Evolutionary conservation across 2,888 invertebrate species (phyloP), one percentile per base, ranked within the genome.

Genomic region (Glaucopsyche alexis): DNA sequence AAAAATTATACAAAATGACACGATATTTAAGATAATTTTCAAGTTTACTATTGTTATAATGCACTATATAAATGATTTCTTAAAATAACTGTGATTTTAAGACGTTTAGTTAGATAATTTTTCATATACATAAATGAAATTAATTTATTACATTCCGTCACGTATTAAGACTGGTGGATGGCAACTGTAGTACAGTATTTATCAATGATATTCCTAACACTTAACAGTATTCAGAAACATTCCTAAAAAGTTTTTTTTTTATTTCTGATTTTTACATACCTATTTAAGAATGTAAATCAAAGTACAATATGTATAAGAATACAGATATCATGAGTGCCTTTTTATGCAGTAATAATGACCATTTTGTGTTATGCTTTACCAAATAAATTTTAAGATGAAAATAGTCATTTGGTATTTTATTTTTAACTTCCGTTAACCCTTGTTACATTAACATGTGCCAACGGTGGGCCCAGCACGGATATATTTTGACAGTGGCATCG

Each of bases 281-380:
- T 71, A 74, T 77, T 70, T 75, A 73, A 66, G 76, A 77, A 78
- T 77, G 75, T 77, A 76, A 80, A 75, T 75, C 73, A 74, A 81
- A 86, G 85, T 86, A 85, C 84, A 85, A 85, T 80, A 75, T 79
- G 78, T 60, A 60, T 78, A 76, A 42, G 75, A 80, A 79, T 80
- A 80, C 79, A 79, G 78, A 79, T 77, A 76, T 77, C 72, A 72
- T 73, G 84, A 85, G 88, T 89, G 88, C 87, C 87, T 88, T 87
- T 87, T 87, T 81, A 81, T 80, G 79, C 79, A 81, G 78, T 79
- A 77, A 79, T 81, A 82, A 82, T 81, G 81, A 78, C 76, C 52
- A 81, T 78, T 80, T 79, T 81, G 81, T 81, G 81, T 81, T 82
- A 84, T 81, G 84, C 84, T 84, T 85, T 84, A 84, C 83, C 83